phyloP scores from a whole-genome alignment of 1,140 invertebrate species.

The Chelonus insularis region DNA sequence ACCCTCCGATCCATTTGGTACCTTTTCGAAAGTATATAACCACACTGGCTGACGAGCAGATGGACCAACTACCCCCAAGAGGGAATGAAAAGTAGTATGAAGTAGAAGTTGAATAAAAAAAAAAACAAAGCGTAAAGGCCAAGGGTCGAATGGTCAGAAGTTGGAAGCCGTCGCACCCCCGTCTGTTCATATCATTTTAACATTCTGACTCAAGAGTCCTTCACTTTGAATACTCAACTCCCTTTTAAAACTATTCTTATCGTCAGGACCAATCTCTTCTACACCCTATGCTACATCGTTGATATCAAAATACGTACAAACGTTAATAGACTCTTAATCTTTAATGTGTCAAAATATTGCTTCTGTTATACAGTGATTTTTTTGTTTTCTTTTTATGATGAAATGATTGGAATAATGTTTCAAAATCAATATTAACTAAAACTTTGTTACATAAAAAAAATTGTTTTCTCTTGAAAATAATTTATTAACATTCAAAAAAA shows the following conservation, averaged over 20 bases:
- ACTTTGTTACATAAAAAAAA: too few species aligned
- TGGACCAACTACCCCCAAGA: slow-evolving; percentile 54
- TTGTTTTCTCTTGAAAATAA: too few species aligned
- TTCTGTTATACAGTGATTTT: neutral
- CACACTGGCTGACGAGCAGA: slow-evolving; percentile 41
- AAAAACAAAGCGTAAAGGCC: slow-evolving; percentile 17
- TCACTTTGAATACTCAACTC: slow-evolving; percentile 2
- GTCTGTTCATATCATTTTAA: slow-evolving; percentile 33
- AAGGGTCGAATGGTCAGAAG: slow-evolving; percentile 29
- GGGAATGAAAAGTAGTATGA: slow-evolving; percentile 31
- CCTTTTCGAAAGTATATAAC: slow-evolving; percentile 19
- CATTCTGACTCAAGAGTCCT: neutral
- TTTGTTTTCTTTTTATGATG: neutral
- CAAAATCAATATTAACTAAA: too few species aligned
- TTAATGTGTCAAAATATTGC: slow-evolving; percentile 12
- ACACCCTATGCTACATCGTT: neutral
- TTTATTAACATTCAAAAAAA: too few species aligned
- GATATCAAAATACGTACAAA: neutral
- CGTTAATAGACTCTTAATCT: neutral
- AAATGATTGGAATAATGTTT: too few species aligned
- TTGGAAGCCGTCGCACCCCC: slow-evolving; percentile 36
- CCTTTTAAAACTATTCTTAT: slow-evolving; percentile 7
- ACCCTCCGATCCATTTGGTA: slow-evolving; percentile 26
- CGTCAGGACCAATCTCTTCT: neutral
- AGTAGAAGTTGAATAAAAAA: neutral